Base-by-base conservation (phyloP, 1,140 invertebrate species). In the Cryptotermes secundus region DNA sequence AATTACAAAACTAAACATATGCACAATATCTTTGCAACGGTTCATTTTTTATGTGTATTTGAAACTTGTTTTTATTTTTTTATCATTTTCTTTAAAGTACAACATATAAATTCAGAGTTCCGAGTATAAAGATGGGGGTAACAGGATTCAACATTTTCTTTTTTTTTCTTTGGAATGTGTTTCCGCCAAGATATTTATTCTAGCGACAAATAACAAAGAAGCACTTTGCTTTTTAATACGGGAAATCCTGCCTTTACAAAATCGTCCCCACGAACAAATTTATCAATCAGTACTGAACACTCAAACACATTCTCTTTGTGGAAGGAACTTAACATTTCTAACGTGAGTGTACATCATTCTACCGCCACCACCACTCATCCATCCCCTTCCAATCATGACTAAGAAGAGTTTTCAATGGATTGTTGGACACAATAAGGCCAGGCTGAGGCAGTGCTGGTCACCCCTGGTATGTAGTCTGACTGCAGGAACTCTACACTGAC, bases 1-100 rank as follows among this genome's bases (percentile, higher is more conserved):
- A 85, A 83, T 85, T 86, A 86, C 84, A 86, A 86, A 86, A 86
- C 84, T 86, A 86, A 86, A 86, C 86, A 85, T 86, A 86, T 86
- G 84, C 84, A 85, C 72, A 84, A 79, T 81, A 85, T 85, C 65
- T 59, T 85, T 83, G 80, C 83, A 86, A 86, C 86, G 84, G 82
- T 86, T 72, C 59, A 83, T 85, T 53, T 86, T 86, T 82, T 49
- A 82, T 49, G 42, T n/a, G 65, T 80, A 80, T 84, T 84, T 82
- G 34, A 65, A 79, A 83, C 81, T 80, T 24, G n/a, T 84, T 84
- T 81, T 83, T 83, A 36, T 7, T 42, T 80, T 65, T 79, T 72
- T 79, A 31, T 83, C 79, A 83, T 34, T 19, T 22, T 45, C 38
- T 80, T 80, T 79, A 81, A 42, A 49, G 49, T 79, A 86, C 85